These are phyloP conservation scores for Rhopalosiphum nymphaeae DNA, from an alignment of 2,888 invertebrate species.

Conservation along the genomic window DNA sequence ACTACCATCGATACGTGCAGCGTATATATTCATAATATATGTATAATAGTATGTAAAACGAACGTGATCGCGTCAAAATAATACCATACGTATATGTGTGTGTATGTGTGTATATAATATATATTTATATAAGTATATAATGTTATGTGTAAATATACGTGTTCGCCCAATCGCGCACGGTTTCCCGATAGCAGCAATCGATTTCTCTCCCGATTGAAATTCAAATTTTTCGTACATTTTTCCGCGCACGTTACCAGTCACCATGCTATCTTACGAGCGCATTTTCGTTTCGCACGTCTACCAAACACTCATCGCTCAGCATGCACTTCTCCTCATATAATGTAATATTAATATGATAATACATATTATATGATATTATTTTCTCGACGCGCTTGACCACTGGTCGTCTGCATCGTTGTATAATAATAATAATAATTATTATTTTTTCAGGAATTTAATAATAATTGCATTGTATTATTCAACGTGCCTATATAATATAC, in stretches of 20 bases:
- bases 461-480: background rate
- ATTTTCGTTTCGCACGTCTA: background rate
- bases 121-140: background rate
- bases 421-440: background rate
- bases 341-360: background rate
- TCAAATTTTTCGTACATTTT: slow-evolving; percentile 35
- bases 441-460: background rate
- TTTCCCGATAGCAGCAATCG: slow-evolving; percentile 29
- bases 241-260: background rate
- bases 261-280: background rate
- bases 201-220: slow-evolving; percentile 60
- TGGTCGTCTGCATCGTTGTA: background rate
- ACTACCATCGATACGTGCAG: background rate
- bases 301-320: background rate
- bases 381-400: background rate
- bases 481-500: background rate
- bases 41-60: slow-evolving; percentile 54
- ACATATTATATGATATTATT: background rate
- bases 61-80: slow-evolving; percentile 48
- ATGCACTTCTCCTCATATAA: background rate
- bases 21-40: slow-evolving; percentile 3
- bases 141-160: background rate
- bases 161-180: background rate
- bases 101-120: background rate
- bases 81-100: background rate